phyloP scores from a whole-genome alignment of 2,888 invertebrate species.

The Tetrapedia diversipes region DNA sequence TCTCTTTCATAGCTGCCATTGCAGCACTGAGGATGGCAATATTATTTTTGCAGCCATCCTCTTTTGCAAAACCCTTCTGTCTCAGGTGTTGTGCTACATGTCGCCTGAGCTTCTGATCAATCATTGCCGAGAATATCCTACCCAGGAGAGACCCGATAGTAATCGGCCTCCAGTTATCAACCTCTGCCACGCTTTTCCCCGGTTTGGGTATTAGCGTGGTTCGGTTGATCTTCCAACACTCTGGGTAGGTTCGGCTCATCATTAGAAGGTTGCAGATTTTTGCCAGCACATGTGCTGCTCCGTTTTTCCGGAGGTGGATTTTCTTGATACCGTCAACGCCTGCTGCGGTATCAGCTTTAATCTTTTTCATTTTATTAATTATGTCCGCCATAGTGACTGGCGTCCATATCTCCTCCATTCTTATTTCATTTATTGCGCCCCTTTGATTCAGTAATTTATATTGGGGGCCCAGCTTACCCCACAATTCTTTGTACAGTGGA shows the following conservation, averaged over 20 bases:
- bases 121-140: no score
- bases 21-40: not conserved
- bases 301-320: not conserved
- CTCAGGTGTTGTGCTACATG: not conserved
- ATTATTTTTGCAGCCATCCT: not conserved
- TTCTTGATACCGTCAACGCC: not conserved
- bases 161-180: no score
- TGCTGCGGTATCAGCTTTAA: not conserved
- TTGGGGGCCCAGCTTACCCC: no score
- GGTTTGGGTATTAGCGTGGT: no score
- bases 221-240: no score
- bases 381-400: no score
- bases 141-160: no score
- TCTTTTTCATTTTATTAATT: not conserved
- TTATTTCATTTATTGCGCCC: rapidly evolving
- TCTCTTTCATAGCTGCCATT: not conserved
- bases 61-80: no score
- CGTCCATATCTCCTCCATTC: not conserved
- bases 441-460: not conserved
- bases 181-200: no score
- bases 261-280: not conserved
- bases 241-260: not conserved
- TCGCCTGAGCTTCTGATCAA: not conserved
- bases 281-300: not conserved
- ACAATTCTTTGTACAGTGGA: no score